Percentiles rank a stretch among this genome's conserved stretches.
Evolutionary conservation across 1,140 invertebrate species (phyloP).

Genomic region (Heliconius hewitsoni): DNA sequence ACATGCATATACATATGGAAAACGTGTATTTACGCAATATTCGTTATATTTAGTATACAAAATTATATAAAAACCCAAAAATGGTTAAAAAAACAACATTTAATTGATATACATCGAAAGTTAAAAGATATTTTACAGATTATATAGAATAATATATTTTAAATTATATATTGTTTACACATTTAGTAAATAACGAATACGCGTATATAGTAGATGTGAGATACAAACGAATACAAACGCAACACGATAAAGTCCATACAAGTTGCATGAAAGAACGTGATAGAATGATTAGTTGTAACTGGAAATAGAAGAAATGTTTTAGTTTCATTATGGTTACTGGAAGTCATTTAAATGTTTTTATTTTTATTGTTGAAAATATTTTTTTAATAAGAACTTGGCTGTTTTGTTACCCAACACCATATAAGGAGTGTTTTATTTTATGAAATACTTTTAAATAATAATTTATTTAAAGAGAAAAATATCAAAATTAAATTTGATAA

Average conservation of each 20-base stretch:
- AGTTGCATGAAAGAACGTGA: constrained; percentile 69
- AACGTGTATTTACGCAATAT: constrained; percentile 22
- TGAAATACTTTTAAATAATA: neutral
- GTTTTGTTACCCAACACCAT: neutral
- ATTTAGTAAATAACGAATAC: constrained; percentile 34
- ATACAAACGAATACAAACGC: constrained; percentile 48
- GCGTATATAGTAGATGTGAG: constrained; percentile 26
- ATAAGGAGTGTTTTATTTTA: neutral
- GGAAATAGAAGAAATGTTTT: constrained; percentile 53
- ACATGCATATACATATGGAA: constrained; percentile 30
- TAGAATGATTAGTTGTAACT: constrained; percentile 58
- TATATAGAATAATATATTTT: too few species aligned
- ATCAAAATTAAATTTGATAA: neutral
- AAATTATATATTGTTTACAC: too few species aligned
- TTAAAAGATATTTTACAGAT: too few species aligned
- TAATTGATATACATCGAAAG: neutral
- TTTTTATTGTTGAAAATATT: neutral
- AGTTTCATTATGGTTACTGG: constrained; percentile 38
- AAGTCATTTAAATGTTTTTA: constrained; percentile 18
- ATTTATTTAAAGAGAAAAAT: neutral
- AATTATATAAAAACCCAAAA: neutral
- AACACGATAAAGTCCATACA: constrained; percentile 57
- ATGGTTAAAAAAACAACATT: neutral
- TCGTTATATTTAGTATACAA: constrained; percentile 28
- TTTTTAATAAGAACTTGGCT: neutral